phyloP scores from a whole-genome alignment of 2,888 invertebrate species.

The Drosophila conformis region DNA sequence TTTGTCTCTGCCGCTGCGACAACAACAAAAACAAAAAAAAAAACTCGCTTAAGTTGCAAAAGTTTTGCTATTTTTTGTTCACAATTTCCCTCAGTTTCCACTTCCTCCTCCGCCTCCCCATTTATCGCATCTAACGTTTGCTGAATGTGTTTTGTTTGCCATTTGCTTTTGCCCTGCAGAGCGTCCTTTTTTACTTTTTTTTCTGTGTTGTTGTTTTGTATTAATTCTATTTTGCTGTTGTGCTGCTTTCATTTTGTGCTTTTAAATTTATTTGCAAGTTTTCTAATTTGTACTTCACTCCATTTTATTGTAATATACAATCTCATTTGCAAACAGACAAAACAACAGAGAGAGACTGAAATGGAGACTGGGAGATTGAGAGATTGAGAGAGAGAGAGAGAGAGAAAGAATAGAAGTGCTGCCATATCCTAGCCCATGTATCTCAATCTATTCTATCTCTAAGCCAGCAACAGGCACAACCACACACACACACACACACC shows the following conservation, averaged over 20 bases:
- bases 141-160: conserved; percentile 75
- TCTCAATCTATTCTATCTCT: conserved; percentile 59
- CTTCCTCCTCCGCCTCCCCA: neutral
- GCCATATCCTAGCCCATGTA: conserved; percentile 53
- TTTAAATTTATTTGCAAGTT: conserved; percentile 82
- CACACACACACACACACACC: neutral
- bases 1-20: conserved; percentile 61
- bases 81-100: conserved; percentile 26
- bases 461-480: conserved; percentile 55
- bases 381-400: neutral
- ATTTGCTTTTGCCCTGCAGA: conserved; percentile 63
- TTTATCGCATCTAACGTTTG: conserved; percentile 31
- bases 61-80: conserved; percentile 72
- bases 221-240: conserved; percentile 34
- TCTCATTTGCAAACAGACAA: conserved; percentile 71
- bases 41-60: conserved; percentile 75
- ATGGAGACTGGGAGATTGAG: neutral
- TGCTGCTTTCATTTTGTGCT: conserved; percentile 65
- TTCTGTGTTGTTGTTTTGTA: conserved; percentile 12
- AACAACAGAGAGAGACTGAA: conserved; percentile 2
- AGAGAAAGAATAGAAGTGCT: conserved; percentile 11
- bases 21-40: conserved; percentile 33
- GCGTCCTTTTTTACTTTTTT: conserved; percentile 11
- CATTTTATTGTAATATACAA: conserved; percentile 82
- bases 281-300: conserved; percentile 83